Base-by-base conservation (phyloP, 1,140 invertebrate genomes). In the Heliothis virescens region DNA sequence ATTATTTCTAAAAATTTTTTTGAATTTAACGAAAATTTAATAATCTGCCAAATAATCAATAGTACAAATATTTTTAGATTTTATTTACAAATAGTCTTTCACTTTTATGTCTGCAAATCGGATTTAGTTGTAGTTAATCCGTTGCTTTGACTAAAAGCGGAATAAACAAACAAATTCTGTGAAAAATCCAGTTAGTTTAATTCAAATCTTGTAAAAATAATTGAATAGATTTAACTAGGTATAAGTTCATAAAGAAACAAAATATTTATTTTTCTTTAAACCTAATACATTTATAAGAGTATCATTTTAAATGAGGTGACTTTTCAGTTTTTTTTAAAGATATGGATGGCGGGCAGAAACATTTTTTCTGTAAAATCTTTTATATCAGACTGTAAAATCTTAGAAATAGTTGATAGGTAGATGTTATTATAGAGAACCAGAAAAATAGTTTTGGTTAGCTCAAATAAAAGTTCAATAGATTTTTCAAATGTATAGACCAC, bases 41-140 rank as follows among this genome's bases (percentile, higher is more conserved):
- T n/a, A 53, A 53, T 16, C 52, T 3, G 15, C n/a, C 5, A 53
- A n/a, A n/a, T n/a, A 53, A 53, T n/a, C n/a, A 55, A 16, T 55
- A 16, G 1, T 7, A 16, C 53, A 16, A 41, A 41, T 41, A 41
- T 41, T 41, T 26, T 26, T 21, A n/a, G 18, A 15, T 47, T 65
- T 65, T 47, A 65, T 65, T 62, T 65, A 65, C 34, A 41, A 41
- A 41, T 41, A 41, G 34, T 41, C 34, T 41, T 65, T 65, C 18
- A 47, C 15, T 18, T 48, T 67, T 48, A 57, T 7, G 63, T 67
- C 41, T 67, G 41, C 41, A 18, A 67, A 67, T n/a, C 63, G 12
- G 41, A 48, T 48, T 48, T 67, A 48, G 63, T 67, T 67, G 21
- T 48, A 67, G 63, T 65, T 65, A 65, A 67, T 67, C 63, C 63